Percentiles rank a stretch among this genome's conserved stretches.
These are phyloP conservation scores for Choloepus hoffmanni DNA, from an alignment of 2,113 vertebrate species.

Conservation along the genomic window DNA sequence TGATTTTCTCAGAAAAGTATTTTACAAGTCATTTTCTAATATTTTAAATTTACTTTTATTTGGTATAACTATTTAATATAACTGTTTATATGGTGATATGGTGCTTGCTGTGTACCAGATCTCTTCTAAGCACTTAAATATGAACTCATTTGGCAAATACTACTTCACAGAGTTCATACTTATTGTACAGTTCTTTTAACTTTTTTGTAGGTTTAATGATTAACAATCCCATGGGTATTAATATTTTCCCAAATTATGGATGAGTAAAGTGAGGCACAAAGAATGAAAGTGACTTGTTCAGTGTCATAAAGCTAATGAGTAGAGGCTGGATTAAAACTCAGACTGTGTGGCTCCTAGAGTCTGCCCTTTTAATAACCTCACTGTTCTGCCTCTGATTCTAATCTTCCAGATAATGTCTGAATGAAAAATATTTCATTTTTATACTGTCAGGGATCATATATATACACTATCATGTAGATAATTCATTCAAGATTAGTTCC, in stretches of 20 bases:
- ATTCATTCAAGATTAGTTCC: not conserved
- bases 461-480: not conserved
- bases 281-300: conserved; percentile 20
- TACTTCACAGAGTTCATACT: not conserved
- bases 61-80: conserved; percentile 6
- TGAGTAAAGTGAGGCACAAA: conserved; percentile 1
- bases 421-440: conserved; percentile 20
- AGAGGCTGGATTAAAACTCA: not conserved
- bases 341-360: not conserved
- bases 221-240: not conserved
- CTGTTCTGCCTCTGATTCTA: not conserved
- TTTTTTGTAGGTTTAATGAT: conserved; percentile 33
- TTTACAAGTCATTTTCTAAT: conserved; percentile 39
- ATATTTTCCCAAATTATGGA: not conserved
- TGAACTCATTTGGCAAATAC: not conserved
- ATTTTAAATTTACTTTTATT: conserved; percentile 52
- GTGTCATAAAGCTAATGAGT: not conserved
- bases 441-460: not conserved
- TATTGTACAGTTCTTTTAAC: conserved; percentile 11
- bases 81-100: not conserved
- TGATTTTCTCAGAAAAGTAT: conserved; percentile 40
- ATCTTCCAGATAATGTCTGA: not conserved
- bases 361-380: not conserved
- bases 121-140: not conserved
- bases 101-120: not conserved